These are phyloP conservation scores for Eurosta solidaginis DNA, from an alignment of 1,140 invertebrate species.

Conservation along the genomic window DNA sequence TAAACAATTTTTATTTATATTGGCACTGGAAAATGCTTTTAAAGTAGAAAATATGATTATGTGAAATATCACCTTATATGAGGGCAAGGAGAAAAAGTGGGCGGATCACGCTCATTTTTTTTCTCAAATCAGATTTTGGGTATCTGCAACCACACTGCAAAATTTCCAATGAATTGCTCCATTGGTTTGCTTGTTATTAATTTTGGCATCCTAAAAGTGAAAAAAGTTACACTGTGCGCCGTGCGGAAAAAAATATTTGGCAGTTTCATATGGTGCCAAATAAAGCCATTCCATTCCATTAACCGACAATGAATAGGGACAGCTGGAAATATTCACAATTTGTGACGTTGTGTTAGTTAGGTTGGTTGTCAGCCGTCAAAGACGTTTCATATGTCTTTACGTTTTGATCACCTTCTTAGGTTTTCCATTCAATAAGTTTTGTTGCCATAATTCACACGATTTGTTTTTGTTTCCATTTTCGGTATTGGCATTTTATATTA, in stretches of 20 bases:
- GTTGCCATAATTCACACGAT: slow-evolving; percentile 10
- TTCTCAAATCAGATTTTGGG: no score
- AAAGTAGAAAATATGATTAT: no score
- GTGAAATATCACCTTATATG: no score
- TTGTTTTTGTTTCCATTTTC: not conserved
- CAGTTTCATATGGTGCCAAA: not conserved
- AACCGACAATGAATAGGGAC: not conserved
- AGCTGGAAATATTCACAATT: not conserved
- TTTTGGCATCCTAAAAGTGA: no score
- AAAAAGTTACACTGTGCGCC: not conserved
- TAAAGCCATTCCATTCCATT: slow-evolving; percentile 13
- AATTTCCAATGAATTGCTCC: no score
- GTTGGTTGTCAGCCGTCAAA: not conserved
- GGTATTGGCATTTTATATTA: slow-evolving; percentile 8
- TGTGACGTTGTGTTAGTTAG: not conserved
- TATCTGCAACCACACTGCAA: no score
- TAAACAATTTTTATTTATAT: no score
- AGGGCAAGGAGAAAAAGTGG: no score
- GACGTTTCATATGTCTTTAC: not conserved
- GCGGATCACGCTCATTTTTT: no score
- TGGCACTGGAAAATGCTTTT: no score
- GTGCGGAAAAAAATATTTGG: no score
- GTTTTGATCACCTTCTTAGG: not conserved
- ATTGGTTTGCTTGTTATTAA: no score
- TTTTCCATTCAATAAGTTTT: slow-evolving; percentile 21